Evolutionary conservation across 2,113 vertebrate species (phyloP), one percentile per base, ranked within the genome.

Genomic region (Athene cunicularia): DNA sequence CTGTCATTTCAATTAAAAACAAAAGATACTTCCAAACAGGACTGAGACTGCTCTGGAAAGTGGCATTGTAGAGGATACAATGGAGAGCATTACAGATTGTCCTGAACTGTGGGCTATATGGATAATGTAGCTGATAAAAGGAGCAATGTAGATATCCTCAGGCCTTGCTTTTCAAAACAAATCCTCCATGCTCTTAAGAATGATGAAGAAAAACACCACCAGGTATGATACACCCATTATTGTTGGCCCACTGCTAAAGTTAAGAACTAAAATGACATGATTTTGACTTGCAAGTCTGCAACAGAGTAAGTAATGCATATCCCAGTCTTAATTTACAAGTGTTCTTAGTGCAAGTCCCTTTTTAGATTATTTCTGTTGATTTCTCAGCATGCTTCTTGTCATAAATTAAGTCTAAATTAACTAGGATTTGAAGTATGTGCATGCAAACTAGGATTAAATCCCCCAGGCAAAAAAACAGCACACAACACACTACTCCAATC

Each of bases 1-100:
- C 66, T 74, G 59, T 30, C 37, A 56, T 91, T 90, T 92, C 41
- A 45, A 43, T 74, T 83, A 75, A 86, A 59, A 79, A 63, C 63
- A 91, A 85, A 82, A 83, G 85, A 55, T 62, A 70, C 72, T 68
- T 76, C 67, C 21, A 60, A 76, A 59, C 10, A 77, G 50, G 80
- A 90, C 76, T 76, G 35, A 75, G 88, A 88, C 45, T 43, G 66
- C 79, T 94, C 93, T 95, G 86, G 80, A 93, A 96, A 84, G 67
- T 18, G 41, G 50, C n/a, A 87, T 80, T 91, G 74, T 75, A 77
- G 70, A 55, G 62, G 27, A 92, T 20, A 90, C 60, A 87, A 92
- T 60, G 56, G 80, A 80, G 47, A 86, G 41, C 37, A 33, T 68
- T 45, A 73, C 76, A 92, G 50, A 71, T 14, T 80, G 67, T 84